Evolutionary conservation across 2,113 vertebrate species (phyloP).

Genomic region (Clarias magur): DNA sequence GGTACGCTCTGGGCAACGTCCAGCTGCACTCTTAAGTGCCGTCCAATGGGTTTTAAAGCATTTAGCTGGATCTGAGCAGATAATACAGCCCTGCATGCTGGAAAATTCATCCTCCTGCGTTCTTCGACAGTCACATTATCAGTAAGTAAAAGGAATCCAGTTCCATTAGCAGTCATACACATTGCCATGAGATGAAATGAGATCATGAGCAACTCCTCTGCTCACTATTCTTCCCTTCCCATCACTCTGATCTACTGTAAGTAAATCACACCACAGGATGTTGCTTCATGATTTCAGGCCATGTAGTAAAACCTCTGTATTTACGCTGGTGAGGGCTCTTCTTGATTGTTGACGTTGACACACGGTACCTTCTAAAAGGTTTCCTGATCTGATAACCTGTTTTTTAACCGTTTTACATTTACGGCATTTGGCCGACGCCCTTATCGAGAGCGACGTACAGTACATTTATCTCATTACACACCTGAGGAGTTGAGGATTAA

Average conservation of each 20-base stretch:
- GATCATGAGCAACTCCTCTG: background rate
- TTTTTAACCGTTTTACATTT: no score
- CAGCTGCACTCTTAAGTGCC: background rate
- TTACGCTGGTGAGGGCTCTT: background rate
- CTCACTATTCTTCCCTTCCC: background rate
- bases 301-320: background rate
- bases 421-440: no score
- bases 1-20: background rate
- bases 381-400: background rate
- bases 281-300: background rate
- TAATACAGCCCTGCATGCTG: background rate
- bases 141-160: background rate
- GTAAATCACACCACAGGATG: background rate
- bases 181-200: background rate
- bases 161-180: background rate
- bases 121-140: background rate
- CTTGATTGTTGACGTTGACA: background rate
- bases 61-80: background rate
- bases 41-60: background rate
- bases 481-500: no score
- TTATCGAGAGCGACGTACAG: no score
- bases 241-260: background rate
- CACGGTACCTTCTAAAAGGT: background rate
- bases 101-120: background rate
- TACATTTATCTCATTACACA: no score